Percentiles rank a stretch among this genome's conserved stretches.
Conservation (phyloP, 2,797 vertebrate species). For the Helicolenus hilgendorfi region DNA sequence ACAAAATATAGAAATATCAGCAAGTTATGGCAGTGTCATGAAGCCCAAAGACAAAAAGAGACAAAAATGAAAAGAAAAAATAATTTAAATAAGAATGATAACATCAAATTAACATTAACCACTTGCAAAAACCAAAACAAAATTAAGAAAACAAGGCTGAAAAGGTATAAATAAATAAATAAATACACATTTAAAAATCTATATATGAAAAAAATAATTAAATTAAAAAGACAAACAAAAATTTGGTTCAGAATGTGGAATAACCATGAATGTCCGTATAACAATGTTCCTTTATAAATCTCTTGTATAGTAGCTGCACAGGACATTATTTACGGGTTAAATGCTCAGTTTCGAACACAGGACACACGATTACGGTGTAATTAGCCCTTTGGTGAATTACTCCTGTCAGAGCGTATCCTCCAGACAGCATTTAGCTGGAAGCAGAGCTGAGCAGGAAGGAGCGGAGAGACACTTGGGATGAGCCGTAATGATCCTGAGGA, state of each 20-base stretch:
- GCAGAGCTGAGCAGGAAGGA: conserved; percentile 57
- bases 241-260: not conserved
- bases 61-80: no score
- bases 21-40: no score
- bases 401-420: conserved; percentile 69
- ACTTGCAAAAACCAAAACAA: no score
- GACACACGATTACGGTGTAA: conserved; percentile 72
- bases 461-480: conserved; percentile 71
- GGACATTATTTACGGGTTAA: conserved; percentile 44
- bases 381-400: conserved; percentile 78
- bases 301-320: not conserved
- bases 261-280: not conserved
- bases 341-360: conserved; percentile 48
- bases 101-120: no score
- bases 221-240: not conserved
- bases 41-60: no score
- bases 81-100: no score
- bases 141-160: no score
- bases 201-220: not conserved
- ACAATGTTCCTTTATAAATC: not conserved
- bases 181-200: no score
- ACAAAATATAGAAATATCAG: no score
- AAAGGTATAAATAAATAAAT: no score
- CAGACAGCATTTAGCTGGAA: conserved; percentile 67
- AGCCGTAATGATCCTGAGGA: conserved; percentile 77